Base-by-base conservation (phyloP, 2,888 invertebrate species). In the Tachina fera region DNA sequence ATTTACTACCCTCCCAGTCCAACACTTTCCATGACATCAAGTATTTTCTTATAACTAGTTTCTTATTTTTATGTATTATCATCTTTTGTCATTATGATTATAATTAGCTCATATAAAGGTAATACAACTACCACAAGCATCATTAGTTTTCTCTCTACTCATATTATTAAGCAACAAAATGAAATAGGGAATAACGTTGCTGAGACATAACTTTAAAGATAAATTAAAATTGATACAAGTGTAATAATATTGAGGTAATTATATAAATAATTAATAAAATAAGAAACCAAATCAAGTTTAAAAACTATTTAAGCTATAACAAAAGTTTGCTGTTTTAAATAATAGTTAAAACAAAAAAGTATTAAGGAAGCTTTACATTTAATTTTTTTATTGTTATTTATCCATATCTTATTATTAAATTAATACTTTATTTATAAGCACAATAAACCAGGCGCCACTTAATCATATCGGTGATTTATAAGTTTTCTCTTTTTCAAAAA, bases 381-480 rank as follows among this genome's bases (percentile, higher is more conserved):
- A 11, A 19, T 63, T 45, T 41, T 58, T 58, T 31, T 31, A 0
- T 9, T 58, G 0, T 22, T 74, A 53, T 51, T 77, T 67, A 78
- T 51, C 51, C 41, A 51, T 67, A 71, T 67, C 78, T 78, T 58
- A 71, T 85, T 83, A 87, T 78, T 83, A 85, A 85, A 83, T 83
- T 83, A 85, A 60, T 56, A 83, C 83, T 63, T 87, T 84, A 53
- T 47, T 81, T 67, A 43, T 68, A 39, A 68, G 9, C 16, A 41
- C 41, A 53, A 58, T 61, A 43, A 47, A 16, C 39, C 49, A 63
- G 86, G 83, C 86, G 86, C 80, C 79, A 83, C 87, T 87, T 85
- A 87, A 87, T 87, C 85, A 83, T 81, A 71, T 68, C 83, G 83
- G 83, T 87, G 85, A 87, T 87, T 87, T 87, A 87, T 87, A 81